Conservation (phyloP, 2,797 vertebrate genomes). For the Melanotaenia pygmaea region DNA sequence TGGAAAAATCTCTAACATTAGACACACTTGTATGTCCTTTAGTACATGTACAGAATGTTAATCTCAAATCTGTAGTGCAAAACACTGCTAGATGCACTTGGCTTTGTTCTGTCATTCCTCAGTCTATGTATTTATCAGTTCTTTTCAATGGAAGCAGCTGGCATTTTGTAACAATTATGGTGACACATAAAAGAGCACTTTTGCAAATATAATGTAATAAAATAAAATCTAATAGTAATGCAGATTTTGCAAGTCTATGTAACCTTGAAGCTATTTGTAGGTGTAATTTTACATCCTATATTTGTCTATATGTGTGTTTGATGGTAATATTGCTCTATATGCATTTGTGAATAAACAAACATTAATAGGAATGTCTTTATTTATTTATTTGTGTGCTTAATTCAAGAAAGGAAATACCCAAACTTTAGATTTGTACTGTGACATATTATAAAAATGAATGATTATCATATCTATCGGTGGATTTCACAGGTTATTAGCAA, state of each 20-base stretch:
- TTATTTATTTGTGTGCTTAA: not conserved
- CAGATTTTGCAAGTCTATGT: not conserved
- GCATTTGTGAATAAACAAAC: not conserved
- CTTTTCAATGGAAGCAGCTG: not conserved
- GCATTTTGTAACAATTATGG: not conserved
- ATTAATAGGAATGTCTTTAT: not conserved
- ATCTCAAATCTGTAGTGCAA: not conserved
- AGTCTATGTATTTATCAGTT: slow-evolving; percentile 1
- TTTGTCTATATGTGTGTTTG: not conserved
- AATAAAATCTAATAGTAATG: not conserved
- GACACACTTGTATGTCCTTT: not conserved
- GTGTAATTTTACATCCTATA: not conserved
- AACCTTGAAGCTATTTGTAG: not conserved
- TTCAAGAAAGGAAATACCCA: too few species aligned
- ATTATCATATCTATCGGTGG: not conserved
- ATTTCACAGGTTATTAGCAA: not conserved
- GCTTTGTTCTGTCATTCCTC: not conserved
- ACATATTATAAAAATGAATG: not conserved
- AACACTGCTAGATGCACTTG: not conserved
- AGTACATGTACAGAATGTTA: not conserved
- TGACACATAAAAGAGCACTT: not conserved
- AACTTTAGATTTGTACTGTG: not conserved
- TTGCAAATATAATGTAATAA: not conserved
- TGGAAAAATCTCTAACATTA: not conserved
- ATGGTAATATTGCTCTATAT: not conserved